Evolutionary conservation across 1,140 invertebrate species (phyloP).

Genomic region (Ceratina calcarata): DNA sequence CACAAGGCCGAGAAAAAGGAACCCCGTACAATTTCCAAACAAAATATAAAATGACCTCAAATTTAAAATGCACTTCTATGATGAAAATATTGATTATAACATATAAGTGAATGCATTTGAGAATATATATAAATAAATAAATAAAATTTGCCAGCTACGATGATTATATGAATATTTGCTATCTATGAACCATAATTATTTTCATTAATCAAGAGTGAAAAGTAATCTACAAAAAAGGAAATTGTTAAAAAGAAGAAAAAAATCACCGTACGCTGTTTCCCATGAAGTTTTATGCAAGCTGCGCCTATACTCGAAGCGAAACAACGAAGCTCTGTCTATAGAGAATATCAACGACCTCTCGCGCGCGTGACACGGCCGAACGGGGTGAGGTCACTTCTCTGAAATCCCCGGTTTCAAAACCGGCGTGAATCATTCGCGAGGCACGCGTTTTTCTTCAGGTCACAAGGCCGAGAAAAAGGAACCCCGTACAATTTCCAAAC

Average conservation of each 20-base stretch:
- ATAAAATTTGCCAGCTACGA: no score
- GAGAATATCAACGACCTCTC: conserved; percentile 31
- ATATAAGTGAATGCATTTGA: no score
- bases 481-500: background rate
- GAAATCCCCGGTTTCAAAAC: conserved; percentile 18
- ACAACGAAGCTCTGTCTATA: background rate
- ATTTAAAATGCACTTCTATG: no score
- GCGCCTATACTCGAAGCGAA: background rate
- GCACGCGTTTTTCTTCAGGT: conserved; percentile 16
- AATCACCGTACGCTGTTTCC: background rate
- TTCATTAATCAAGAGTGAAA: no score
- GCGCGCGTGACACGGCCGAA: conserved; percentile 15
- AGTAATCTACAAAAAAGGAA: no score
- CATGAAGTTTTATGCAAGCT: background rate
- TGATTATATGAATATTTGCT: no score
- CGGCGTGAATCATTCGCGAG: conserved; percentile 24
- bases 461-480: no score
- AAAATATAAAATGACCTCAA: no score
- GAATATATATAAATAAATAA: no score
- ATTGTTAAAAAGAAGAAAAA: background rate
- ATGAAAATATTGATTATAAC: no score
- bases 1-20: no score
- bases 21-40: background rate
- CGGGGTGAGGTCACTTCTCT: conserved; percentile 31
- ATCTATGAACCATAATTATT: no score